Conservation (phyloP, 2,113 vertebrate species). For the Chaenogobius annularis region DNA sequence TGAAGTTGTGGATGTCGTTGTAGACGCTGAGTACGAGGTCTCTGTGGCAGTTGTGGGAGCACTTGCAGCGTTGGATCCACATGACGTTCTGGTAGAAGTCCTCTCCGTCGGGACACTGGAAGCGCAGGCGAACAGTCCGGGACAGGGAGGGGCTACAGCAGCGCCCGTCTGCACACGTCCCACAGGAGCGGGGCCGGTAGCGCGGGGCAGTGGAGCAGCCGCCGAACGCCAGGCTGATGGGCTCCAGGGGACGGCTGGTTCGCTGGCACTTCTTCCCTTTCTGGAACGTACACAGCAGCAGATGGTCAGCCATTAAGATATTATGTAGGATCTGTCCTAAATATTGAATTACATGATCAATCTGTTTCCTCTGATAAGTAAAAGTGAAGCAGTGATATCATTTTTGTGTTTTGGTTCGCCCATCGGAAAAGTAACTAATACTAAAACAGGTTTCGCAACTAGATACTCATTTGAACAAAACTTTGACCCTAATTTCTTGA, state of each 20-base stretch:
- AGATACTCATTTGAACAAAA: too few species aligned
- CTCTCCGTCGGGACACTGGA: constrained; percentile 71
- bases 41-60: constrained; percentile 47
- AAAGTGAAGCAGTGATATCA: too few species aligned
- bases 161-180: constrained; percentile 61
- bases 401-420: too few species aligned
- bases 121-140: constrained; percentile 70
- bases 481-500: too few species aligned
- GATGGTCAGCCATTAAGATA: background rate
- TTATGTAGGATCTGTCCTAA: too few species aligned
- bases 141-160: constrained; percentile 71
- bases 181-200: constrained; percentile 71
- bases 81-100: constrained; percentile 67
- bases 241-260: constrained; percentile 51
- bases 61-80: constrained; percentile 77
- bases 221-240: constrained; percentile 60
- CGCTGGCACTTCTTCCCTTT: constrained; percentile 72
- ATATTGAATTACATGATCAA: too few species aligned
- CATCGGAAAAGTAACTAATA: too few species aligned
- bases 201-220: constrained; percentile 66
- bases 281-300: constrained; percentile 24
- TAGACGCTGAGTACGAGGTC: constrained; percentile 64
- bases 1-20: constrained; percentile 80
- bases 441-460: too few species aligned
- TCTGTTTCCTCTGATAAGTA: too few species aligned